Conservation (phyloP, 2,797 vertebrate genomes). For the Cuniculus paca region DNA sequence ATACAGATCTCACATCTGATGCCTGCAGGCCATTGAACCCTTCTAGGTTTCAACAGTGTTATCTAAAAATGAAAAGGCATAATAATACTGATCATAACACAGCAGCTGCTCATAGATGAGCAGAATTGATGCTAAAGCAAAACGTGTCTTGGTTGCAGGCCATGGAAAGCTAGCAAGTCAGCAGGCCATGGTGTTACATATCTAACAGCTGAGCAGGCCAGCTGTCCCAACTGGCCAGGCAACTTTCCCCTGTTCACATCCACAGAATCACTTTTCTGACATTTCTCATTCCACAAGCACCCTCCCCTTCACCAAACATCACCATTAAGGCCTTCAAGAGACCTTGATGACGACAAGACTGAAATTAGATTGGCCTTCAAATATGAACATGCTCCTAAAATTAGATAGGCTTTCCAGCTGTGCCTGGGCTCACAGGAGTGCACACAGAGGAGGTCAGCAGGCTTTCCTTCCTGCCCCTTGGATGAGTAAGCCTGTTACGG, state of each 20-base stretch:
- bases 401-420: constrained; percentile 82
- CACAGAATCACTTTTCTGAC: constrained; percentile 47
- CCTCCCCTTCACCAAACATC: constrained; percentile 56
- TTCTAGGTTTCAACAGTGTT: neutral
- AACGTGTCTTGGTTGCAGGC: neutral
- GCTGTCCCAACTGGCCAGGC: neutral
- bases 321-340: constrained; percentile 74
- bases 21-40: neutral
- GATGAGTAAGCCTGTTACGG: neutral
- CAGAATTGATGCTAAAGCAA: neutral
- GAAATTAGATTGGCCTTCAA: constrained; percentile 84
- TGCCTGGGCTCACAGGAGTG: constrained; percentile 68
- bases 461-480: neutral
- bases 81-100: neutral
- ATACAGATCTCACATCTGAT: constrained; percentile 28
- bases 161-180: neutral
- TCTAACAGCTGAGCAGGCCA: neutral
- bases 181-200: neutral
- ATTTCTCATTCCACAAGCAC: constrained; percentile 60
- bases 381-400: constrained; percentile 81
- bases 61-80: neutral
- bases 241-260: neutral
- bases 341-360: constrained; percentile 79
- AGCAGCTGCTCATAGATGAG: neutral
- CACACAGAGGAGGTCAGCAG: rapidly evolving